Evolutionary conservation across 1,140 invertebrate species (phyloP), one percentile per base, ranked within the genome.

Genomic region (Zaprionus africanus): DNA sequence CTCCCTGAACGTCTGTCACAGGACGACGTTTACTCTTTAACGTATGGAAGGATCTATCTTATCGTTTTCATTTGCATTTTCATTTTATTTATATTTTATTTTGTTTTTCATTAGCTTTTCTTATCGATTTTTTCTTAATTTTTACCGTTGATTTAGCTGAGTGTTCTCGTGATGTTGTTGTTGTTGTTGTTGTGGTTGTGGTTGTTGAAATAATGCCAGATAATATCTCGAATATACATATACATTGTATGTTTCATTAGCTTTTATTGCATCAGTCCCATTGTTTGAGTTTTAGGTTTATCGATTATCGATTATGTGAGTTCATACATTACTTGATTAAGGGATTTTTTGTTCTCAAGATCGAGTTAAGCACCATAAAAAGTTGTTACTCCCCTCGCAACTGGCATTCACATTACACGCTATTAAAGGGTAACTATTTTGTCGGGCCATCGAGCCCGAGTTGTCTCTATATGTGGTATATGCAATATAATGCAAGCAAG

Each of bases 211-310:
- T 67, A 64, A 76, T 71, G 73, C 73, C 72, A 70, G 41, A 70
- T 64, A 61, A 56, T 76, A 70, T 68, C 41, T 51, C 34, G 51
- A 61, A 26, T 73, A 68, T 68, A 74, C 28, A 57, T 69, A 41
- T 60, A 38, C 36, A 51, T 59, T 58, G 38, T 62, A 12, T 56
- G 38, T 82, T 54, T 31, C 12, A 74, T 77, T 83, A 80, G 63
- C 74, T 78, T 71, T 81, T 76, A 88, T 87, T 87, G 83, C 83
- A 88, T 87, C 84, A 87, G 83, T 87, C 83, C 83, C 83, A 84
- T 87, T 64, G 73, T 78, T 83, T 88, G 84, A 82, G 83, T 86
- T 85, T 59, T 81, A 84, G 82, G 78, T 75, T 81, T 75, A 57
- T 72, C 62, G 68, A 64, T 59, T 66, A 73, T 69, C 36, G 43